Evolutionary conservation across 2,797 vertebrate genomes (phyloP).

Genomic region (Chaenodraco wilsoni): DNA sequence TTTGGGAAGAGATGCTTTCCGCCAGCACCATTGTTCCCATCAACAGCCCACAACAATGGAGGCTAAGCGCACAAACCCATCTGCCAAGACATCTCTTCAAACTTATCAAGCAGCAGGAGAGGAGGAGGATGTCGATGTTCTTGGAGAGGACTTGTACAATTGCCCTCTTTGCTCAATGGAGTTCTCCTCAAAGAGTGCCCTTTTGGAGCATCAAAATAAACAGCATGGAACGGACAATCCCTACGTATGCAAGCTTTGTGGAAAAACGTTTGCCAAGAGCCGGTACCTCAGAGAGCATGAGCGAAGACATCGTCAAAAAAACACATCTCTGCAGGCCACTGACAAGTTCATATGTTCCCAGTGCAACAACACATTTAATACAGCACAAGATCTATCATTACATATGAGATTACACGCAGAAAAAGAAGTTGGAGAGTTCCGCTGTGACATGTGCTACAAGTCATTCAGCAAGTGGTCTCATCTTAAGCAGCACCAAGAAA

Average conservation of each 20-base stretch:
- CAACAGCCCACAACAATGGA: slow-evolving; percentile 19
- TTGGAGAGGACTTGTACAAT: slow-evolving; percentile 79
- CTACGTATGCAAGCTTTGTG: slow-evolving; percentile 80
- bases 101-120: slow-evolving; percentile 43
- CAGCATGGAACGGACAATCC: slow-evolving; percentile 62
- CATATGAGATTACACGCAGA: slow-evolving; percentile 78
- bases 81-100: slow-evolving; percentile 16
- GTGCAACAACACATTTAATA: slow-evolving; percentile 59
- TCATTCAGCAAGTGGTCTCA: slow-evolving; percentile 75
- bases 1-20: slow-evolving; percentile 72
- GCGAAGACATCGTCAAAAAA: slow-evolving; percentile 59
- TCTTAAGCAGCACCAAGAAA: slow-evolving; percentile 83
- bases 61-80: slow-evolving; percentile 26
- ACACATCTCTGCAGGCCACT: neutral
- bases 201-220: slow-evolving; percentile 82
- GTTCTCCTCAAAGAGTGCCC: slow-evolving; percentile 76
- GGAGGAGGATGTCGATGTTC: slow-evolving; percentile 83
- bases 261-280: slow-evolving; percentile 74
- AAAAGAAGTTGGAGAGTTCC: slow-evolving; percentile 66
- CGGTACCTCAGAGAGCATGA: slow-evolving; percentile 78
- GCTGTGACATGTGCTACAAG: slow-evolving; percentile 87
- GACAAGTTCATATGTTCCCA: slow-evolving; percentile 65
- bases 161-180: slow-evolving; percentile 76
- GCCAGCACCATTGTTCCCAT: slow-evolving; percentile 75
- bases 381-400: slow-evolving; percentile 65